A percentile compares a stretch with the other conserved stretches of the same genome.
phyloP scores from a whole-genome alignment of 2,113 vertebrate species.

The Sprattus sprattus region DNA sequence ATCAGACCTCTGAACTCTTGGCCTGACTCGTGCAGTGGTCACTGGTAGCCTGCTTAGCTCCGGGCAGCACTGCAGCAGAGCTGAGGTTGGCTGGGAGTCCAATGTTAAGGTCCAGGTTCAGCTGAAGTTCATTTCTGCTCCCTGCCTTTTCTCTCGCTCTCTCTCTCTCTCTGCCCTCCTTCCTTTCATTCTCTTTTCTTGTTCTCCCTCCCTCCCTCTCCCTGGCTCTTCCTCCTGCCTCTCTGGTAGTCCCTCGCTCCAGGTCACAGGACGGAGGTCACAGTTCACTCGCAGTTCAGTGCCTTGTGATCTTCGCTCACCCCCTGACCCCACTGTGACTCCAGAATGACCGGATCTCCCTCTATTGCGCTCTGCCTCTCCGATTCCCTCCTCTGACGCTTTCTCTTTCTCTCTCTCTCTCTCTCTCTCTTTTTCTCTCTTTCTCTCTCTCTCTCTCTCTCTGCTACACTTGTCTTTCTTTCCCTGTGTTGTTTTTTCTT shows the following conservation, averaged over 20 bases:
- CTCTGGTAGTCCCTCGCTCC: conserved; percentile 51
- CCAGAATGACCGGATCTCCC: background rate
- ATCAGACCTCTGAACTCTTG: conserved; percentile 1
- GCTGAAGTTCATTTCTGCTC: conserved; percentile 82
- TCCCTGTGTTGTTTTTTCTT: background rate
- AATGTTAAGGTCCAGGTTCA: conserved; percentile 74
- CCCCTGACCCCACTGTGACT: conserved; percentile 22
- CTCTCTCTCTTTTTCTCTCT: background rate
- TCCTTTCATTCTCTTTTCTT: too few species aligned
- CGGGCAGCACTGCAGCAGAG: background rate
- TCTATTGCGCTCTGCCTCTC: background rate
- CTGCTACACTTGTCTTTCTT: too few species aligned
- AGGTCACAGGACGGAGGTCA: conserved; percentile 64
- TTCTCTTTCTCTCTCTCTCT: background rate
- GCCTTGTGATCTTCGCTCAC: conserved; percentile 63
- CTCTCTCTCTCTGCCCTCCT: background rate
- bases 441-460: too few species aligned
- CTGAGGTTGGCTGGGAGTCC: conserved; percentile 56
- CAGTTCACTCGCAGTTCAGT: conserved; percentile 77
- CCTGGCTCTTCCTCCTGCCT: background rate
- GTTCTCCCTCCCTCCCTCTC: background rate
- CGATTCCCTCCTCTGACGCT: background rate
- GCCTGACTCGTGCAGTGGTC: background rate
- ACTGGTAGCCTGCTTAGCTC: background rate
- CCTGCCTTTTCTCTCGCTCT: conserved; percentile 19